Evolutionary conservation across 2,113 vertebrate genomes (phyloP), one percentile per base, ranked within the genome.

Genomic region (Hydrochoerus hydrochaeris): DNA sequence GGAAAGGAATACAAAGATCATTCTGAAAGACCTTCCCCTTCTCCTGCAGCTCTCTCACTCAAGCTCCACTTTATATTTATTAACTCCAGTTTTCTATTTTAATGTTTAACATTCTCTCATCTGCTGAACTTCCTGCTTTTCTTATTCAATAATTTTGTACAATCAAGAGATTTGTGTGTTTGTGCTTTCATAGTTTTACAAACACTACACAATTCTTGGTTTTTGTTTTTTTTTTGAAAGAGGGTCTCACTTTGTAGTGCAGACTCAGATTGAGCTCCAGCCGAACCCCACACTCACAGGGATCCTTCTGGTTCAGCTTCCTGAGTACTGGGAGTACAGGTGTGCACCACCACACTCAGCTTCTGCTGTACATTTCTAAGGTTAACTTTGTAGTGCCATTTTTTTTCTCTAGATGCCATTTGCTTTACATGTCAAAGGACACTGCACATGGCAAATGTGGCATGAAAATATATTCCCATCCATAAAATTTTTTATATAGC

Each of bases 131-230:
- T 67, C 73, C 58, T 46, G 57, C 22, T 86, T 82, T 67, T 92
- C 22, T 69, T n/a, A 3, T 14, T 54, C 24, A 32, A 30, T 46
- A 78, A 63, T 71, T 83, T 91, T 92, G 11, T 52, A 77, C 32
- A 58, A 28, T 62, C 13, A 75, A 71, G 85, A 54, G 32, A 62
- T 26, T 62, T 94, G 14, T 62, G 57, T 94, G 24, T 85, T 82
- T 69, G 4, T 63, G 14, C 63, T 94, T 88, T 63, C 60, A 0
- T 75, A 54, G 67, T 96, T 93, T 94, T 54, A n/a, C 35, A 94
- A 89, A 16, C 38, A 86, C 5, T 69, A 41, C 13, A n/a, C 30
- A 90, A 52, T 85, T 54, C 41, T 19, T n/a, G 35, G 1, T 7
- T n/a, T 69, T n/a, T 69, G 16, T 67, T n/a, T 1, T 35, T 69